Evolutionary conservation across 2,113 vertebrate species (phyloP).

Genomic region (Oryzias javanicus): DNA sequence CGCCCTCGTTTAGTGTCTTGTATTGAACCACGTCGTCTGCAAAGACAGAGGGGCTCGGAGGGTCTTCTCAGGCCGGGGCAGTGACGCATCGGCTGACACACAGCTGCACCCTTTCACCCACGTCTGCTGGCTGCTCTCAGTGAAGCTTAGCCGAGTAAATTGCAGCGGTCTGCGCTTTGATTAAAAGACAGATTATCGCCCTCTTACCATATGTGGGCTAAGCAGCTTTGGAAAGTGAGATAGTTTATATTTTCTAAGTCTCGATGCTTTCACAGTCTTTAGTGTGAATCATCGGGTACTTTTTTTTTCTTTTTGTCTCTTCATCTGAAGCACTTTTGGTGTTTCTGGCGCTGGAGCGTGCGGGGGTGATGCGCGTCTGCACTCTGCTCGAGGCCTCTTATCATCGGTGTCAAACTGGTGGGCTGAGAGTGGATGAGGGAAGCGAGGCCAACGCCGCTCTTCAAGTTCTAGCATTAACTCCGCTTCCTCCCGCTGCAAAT

Average conservation of each 20-base stretch:
- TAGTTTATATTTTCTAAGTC: conserved; percentile 24
- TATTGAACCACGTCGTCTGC: conserved; percentile 32
- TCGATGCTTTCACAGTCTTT: conserved; percentile 9
- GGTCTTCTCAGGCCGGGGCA: conserved; percentile 28
- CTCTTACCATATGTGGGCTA: conserved; percentile 35
- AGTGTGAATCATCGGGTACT: conserved; percentile 8
- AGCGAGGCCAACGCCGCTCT: conserved; percentile 36
- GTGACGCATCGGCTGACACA: conserved; percentile 40
- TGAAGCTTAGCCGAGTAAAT: conserved; percentile 38
- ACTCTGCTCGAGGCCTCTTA: conserved; percentile 42
- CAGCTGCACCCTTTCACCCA: conserved; percentile 24
- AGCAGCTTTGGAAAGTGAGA: conserved; percentile 40
- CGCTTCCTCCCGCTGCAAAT: conserved; percentile 47
- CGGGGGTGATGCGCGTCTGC: conserved; percentile 42
- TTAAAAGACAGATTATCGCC: conserved; percentile 65
- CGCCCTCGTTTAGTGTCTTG: conserved; percentile 18
- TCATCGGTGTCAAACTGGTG: conserved; percentile 51
- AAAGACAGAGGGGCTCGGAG: conserved; percentile 12
- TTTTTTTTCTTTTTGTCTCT: conserved; percentile 8
- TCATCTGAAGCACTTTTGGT: conserved; percentile 24
- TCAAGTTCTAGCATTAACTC: conserved; percentile 47
- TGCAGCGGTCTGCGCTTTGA: conserved; percentile 43
- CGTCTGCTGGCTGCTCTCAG: conserved; percentile 17
- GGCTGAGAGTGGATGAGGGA: conserved; percentile 43
- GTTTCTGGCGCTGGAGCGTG: conserved; percentile 11